Evolutionary conservation across 2,113 vertebrate genomes (phyloP).

Genomic region (Leptosomus discolor): DNA sequence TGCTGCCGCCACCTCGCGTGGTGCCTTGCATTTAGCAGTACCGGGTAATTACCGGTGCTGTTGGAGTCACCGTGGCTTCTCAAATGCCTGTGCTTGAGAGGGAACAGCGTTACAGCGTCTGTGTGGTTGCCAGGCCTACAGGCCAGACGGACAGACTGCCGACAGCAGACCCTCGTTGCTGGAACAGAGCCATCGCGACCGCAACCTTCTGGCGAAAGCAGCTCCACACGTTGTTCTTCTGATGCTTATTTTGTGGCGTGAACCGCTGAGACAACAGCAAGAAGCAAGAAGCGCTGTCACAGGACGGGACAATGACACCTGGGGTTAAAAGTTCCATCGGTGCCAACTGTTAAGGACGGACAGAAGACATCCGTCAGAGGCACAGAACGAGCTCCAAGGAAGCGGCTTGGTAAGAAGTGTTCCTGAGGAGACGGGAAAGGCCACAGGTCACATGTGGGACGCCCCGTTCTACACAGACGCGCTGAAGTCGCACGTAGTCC

Average conservation of each 20-base stretch:
- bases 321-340: background rate
- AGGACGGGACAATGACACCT: background rate
- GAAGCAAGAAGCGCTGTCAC: background rate
- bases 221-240: background rate
- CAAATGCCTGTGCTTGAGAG: background rate
- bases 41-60: background rate
- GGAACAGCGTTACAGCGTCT: background rate
- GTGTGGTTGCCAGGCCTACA: background rate
- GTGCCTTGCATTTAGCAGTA: background rate
- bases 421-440: background rate
- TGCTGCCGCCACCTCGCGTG: background rate
- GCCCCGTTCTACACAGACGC: background rate
- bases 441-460: background rate
- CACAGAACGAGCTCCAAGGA: background rate
- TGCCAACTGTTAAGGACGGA: background rate
- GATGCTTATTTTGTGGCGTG: background rate
- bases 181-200: background rate
- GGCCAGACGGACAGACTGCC: background rate
- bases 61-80: background rate
- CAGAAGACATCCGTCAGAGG: background rate
- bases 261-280: background rate
- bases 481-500: background rate
- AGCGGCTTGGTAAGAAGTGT: background rate
- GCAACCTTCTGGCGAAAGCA: background rate
- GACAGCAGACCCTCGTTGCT: background rate